Evolutionary conservation across 2,888 invertebrate genomes (phyloP), one percentile per base, ranked within the genome.

Genomic region (Eledone cirrhosa): DNA sequence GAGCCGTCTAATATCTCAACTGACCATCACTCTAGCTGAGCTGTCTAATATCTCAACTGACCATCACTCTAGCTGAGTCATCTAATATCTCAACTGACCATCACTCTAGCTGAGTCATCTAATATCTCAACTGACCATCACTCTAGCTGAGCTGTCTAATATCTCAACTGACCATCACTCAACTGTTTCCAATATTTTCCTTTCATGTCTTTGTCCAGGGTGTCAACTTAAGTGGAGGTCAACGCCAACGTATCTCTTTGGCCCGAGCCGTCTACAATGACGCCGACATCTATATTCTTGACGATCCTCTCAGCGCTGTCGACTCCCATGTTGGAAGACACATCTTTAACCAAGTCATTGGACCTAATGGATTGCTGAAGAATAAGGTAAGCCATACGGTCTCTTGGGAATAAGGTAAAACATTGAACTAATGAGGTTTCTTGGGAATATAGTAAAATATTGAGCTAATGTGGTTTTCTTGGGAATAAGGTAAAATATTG

Each of bases 301-400:
- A 98, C 89, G 98, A 98, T 93, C 98, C 98, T 5, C 87, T 93
- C 77, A 96, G 96, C 89, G 97, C 98, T 7, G 98, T 98, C 1
- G 98, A 98, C 91, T 94, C 96, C 59, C 98, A 98, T 90, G 98
- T 98, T 16, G 98, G 98, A 27, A 97, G 97, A 91, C 97, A 98
- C 89, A 97, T 98, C 86, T 98, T 98, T 89, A 96, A 98, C 83
- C 93, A 97, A 90, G 96, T 96, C 33, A 94, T 98, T 82, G 96
- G 97, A 53, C 95, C 96, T 0, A 92, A 92, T 41, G 92, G 92
- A 27, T 53, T 92, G 1, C 87, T 93, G 7, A 87, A 87, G 72
- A 85, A 89, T 65, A 93, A 92, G 88, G 91, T 90, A 79, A 53
- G 72, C n/a, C n/a, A 67, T 31, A 11, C 7, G 19, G 14, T 19